phyloP scores from a whole-genome alignment of 2,888 invertebrate species.

The Crepidodera aurea region DNA sequence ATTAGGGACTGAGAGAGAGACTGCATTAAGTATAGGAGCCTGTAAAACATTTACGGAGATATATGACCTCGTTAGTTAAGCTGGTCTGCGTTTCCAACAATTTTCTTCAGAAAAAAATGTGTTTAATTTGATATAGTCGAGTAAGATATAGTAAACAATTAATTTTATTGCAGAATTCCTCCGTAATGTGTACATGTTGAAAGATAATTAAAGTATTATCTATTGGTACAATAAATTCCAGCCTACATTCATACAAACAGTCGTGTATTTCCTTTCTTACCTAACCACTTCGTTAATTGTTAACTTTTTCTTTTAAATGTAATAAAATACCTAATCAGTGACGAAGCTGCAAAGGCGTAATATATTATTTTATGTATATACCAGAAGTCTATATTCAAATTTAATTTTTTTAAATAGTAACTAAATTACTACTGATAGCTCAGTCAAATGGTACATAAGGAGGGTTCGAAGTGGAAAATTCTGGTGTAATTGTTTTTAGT shows the following conservation, averaged over 20 bases:
- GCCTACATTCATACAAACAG: not conserved
- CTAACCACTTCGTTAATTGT: not conserved
- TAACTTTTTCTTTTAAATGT: not conserved
- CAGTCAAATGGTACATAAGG: no score
- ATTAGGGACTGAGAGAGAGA: constrained; percentile 36
- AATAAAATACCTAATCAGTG: no score
- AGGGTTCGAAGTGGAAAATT: no score
- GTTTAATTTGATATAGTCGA: constrained; percentile 24
- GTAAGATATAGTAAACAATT: constrained; percentile 26
- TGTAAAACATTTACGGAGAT: constrained; percentile 34
- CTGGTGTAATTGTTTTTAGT: no score
- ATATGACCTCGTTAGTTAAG: constrained; percentile 34
- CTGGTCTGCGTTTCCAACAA: constrained; percentile 23
- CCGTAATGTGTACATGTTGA: not conserved
- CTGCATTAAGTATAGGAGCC: constrained; percentile 25
- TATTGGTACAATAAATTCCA: not conserved
- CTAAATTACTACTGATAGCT: no score
- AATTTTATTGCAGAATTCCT: constrained; percentile 28
- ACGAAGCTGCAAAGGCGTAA: no score
- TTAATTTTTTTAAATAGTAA: no score
- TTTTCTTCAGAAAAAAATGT: constrained; percentile 20
- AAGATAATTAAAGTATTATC: constrained; percentile 10
- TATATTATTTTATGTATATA: no score
- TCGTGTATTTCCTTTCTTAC: no score
- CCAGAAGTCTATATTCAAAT: no score